Percentiles rank a stretch among this genome's conserved stretches.
These are phyloP conservation scores for Luperina nickerlii DNA, from an alignment of 2,888 invertebrate genomes.

Conservation along the genomic window DNA sequence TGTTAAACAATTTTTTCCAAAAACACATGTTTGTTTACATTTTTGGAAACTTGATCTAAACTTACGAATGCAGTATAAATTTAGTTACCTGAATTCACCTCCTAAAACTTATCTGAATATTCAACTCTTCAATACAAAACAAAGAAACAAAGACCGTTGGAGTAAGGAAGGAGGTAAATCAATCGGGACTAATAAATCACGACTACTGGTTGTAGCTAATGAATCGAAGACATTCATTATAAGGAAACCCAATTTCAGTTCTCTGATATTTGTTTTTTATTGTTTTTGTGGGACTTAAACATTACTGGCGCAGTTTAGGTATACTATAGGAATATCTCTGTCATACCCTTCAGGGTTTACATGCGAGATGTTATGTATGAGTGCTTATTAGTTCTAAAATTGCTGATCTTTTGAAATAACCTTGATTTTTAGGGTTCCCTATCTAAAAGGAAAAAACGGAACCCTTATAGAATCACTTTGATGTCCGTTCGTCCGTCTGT, in stretches of 20 bases:
- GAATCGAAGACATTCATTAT: slow-evolving; percentile 55
- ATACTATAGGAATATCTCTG: not conserved
- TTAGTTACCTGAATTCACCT: not conserved
- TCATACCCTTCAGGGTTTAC: not conserved
- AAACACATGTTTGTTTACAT: not conserved
- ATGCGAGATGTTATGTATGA: not conserved
- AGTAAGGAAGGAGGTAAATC: slow-evolving; percentile 41
- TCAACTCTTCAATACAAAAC: slow-evolving; percentile 16
- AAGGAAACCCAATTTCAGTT: slow-evolving; percentile 28
- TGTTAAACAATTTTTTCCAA: not conserved
- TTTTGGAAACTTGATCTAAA: not conserved
- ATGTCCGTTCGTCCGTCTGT: too few species aligned
- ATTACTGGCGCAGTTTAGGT: not conserved
- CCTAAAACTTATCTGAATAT: not conserved
- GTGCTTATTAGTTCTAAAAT: too few species aligned
- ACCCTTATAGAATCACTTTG: too few species aligned
- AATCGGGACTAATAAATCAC: slow-evolving; percentile 44
- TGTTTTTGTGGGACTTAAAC: not conserved
- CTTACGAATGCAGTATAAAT: not conserved
- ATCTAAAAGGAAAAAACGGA: too few species aligned
- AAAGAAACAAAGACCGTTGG: slow-evolving; percentile 36
- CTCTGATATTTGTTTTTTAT: slow-evolving; percentile 1
- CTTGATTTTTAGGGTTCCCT: not conserved
- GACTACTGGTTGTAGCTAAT: slow-evolving; percentile 34
- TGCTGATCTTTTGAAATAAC: too few species aligned